Evolutionary conservation across 2,113 vertebrate species (phyloP).

Genomic region (Ceuthmochares aereus): DNA sequence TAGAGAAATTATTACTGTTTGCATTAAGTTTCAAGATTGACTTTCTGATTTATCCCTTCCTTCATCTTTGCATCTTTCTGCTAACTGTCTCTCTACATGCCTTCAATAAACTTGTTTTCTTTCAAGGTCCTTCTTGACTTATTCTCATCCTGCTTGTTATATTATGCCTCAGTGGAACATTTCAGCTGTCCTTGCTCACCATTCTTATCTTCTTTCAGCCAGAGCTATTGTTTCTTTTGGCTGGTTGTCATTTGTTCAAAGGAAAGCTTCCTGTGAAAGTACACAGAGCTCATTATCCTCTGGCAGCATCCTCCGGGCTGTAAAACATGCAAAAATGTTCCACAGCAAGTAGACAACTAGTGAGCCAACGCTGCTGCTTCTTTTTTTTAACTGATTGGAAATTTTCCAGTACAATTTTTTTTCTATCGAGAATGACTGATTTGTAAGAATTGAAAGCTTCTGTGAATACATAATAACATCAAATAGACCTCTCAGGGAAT

Average conservation of each 20-base stretch:
- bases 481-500: not conserved
- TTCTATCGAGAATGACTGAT: not conserved
- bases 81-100: not conserved
- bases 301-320: not conserved
- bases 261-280: not conserved
- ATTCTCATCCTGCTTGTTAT: not conserved
- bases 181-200: not conserved
- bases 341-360: not conserved
- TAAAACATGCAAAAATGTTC: not conserved
- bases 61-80: not conserved
- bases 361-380: not conserved
- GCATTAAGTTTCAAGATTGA: not conserved
- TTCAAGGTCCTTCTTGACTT: not conserved
- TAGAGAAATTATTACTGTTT: not conserved
- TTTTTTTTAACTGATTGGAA: not conserved
- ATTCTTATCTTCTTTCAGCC: not conserved
- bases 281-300: not conserved
- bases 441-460: not conserved
- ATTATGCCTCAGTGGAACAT: not conserved
- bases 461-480: not conserved
- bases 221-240: not conserved
- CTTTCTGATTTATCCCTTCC: not conserved
- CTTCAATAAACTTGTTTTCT: not conserved
- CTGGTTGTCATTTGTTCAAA: not conserved
- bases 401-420: not conserved